Conservation (phyloP, 2,888 invertebrate species). For the Diaprepes abbreviatus region DNA sequence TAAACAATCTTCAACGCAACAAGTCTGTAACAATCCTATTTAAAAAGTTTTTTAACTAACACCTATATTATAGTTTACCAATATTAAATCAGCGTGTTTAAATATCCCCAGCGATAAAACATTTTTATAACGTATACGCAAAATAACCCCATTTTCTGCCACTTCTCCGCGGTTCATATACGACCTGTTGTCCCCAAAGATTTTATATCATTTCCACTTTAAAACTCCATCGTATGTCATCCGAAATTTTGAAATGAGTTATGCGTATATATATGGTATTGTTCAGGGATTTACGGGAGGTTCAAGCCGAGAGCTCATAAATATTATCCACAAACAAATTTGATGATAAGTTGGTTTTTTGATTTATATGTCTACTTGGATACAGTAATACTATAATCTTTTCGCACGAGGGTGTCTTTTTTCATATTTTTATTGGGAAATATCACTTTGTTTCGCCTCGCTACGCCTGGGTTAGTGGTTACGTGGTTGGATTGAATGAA, state of each 20-base stretch:
- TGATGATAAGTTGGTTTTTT: constrained; percentile 22
- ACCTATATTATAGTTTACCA: too few relatives aligned
- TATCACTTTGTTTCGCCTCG: too few relatives aligned
- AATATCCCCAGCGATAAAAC: too few relatives aligned
- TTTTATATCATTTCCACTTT: not conserved
- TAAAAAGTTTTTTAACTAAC: too few relatives aligned
- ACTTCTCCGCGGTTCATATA: not conserved
- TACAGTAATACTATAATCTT: not conserved
- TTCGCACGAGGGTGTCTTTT: not conserved
- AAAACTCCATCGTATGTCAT: constrained; percentile 1
- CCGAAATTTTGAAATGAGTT: constrained; percentile 19
- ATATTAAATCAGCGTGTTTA: too few relatives aligned
- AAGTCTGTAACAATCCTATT: too few relatives aligned
- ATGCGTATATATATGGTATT: constrained; percentile 14
- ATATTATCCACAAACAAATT: constrained; percentile 33
- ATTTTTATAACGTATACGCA: too few relatives aligned
- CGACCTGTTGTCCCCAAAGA: not conserved
- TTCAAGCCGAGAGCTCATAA: constrained; percentile 34
- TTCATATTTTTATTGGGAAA: not conserved
- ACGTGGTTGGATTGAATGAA: too few relatives aligned
- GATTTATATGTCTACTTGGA: constrained; percentile 14
- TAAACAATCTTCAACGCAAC: too few relatives aligned
- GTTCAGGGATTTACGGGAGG: constrained; percentile 28
- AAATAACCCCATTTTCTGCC: not conserved
- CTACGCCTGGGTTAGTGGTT: too few relatives aligned